A percentile compares a stretch with the other conserved stretches of the same genome.
Evolutionary conservation across 2,797 vertebrate species (phyloP).

Genomic region (Arrhamphus sclerolepis): DNA sequence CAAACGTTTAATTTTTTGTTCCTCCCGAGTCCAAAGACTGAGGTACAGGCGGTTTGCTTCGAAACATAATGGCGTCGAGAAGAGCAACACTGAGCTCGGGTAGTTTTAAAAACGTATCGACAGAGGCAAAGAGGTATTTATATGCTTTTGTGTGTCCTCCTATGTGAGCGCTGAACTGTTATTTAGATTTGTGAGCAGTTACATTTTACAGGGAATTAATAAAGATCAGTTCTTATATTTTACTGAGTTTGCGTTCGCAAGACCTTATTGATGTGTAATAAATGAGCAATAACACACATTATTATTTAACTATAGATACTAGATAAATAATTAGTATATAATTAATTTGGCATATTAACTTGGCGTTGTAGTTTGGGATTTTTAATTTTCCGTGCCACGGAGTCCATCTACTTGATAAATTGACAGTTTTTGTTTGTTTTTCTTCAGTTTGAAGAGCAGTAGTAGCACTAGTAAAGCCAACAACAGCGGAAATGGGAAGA

Average conservation of each 20-base stretch:
- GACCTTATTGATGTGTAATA: no score
- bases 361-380: no score
- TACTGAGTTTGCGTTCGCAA: no score
- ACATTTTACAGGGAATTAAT: not conserved
- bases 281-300: no score
- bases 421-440: not conserved
- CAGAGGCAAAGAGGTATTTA: constrained; percentile 59
- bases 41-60: constrained; percentile 51
- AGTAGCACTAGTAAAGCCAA: constrained; percentile 50
- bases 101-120: constrained; percentile 24
- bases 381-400: no score
- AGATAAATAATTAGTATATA: no score
- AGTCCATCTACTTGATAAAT: not conserved
- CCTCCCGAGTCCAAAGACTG: constrained; percentile 1
- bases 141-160: accelerated
- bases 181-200: not conserved
- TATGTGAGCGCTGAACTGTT: accelerated
- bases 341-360: no score
- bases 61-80: constrained; percentile 73
- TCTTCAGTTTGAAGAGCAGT: constrained; percentile 62
- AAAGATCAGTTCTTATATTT: no score
- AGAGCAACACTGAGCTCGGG: constrained; percentile 36
- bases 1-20: not conserved
- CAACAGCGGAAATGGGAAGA: constrained; percentile 69
- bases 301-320: no score